Percentiles rank a stretch among this genome's conserved stretches.
These are phyloP conservation scores for Montipora sp. DNA, from an alignment of 64 coral and sea anemone species.

Conservation along the genomic window DNA sequence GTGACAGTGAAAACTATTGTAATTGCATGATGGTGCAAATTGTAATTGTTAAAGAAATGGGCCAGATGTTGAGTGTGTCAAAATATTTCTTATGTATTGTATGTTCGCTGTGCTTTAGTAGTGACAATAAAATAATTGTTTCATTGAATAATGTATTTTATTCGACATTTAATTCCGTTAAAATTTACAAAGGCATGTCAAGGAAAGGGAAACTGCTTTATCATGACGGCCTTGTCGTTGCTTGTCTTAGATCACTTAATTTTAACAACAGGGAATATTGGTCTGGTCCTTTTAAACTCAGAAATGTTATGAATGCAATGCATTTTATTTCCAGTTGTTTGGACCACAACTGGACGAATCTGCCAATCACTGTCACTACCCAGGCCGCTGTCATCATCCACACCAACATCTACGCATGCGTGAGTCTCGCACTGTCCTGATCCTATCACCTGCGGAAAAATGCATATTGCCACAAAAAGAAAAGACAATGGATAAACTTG, in stretches of 20 bases:
- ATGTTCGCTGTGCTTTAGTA: too few relatives aligned
- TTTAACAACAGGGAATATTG: conserved; percentile 80
- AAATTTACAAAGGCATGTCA: too few relatives aligned
- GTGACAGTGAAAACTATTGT: too few relatives aligned
- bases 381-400: conserved; percentile 68
- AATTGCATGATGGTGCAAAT: too few relatives aligned
- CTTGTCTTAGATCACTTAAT: conserved; percentile 29
- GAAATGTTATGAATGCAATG: conserved; percentile 75
- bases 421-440: conserved; percentile 47
- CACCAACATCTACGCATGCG: not conserved
- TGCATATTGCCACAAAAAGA: not conserved
- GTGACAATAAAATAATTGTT: too few relatives aligned
- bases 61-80: too few relatives aligned
- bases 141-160: too few relatives aligned
- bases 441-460: conserved; percentile 52
- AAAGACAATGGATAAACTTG: too few relatives aligned
- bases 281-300: conserved; percentile 78
- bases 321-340: conserved; percentile 22
- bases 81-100: too few relatives aligned
- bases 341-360: conserved; percentile 65
- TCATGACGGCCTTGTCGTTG: not conserved
- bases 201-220: too few relatives aligned
- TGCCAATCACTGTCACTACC: conserved; percentile 77
- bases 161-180: too few relatives aligned
- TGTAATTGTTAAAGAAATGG: too few relatives aligned